Conservation (phyloP, 2,888 invertebrate species). For the Ecliptopera silaceata region DNA sequence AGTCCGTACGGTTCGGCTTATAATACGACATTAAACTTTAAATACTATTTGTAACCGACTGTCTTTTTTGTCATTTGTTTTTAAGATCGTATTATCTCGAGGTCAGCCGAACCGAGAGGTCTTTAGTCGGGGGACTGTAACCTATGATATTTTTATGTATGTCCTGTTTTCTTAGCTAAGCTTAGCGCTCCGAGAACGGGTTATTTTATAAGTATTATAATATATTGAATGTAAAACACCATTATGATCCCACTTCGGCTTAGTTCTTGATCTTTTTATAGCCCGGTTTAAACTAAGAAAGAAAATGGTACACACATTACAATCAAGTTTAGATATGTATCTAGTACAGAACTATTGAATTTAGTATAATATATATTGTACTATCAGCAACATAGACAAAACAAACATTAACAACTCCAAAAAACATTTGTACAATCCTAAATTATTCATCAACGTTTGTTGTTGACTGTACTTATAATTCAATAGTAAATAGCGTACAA, state of each 20-base stretch:
- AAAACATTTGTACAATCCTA: background rate
- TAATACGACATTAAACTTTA: background rate
- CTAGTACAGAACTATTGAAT: too few species aligned
- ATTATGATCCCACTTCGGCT: constrained; percentile 43
- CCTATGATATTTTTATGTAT: constrained; percentile 65
- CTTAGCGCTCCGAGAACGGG: constrained; percentile 79
- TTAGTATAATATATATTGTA: too few species aligned
- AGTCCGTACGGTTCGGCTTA: background rate
- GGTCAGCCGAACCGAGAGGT: constrained; percentile 3
- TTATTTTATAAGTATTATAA: constrained; percentile 47
- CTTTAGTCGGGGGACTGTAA: constrained; percentile 46
- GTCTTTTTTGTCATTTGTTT: constrained; percentile 1
- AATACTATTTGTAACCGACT: background rate
- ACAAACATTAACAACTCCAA: background rate
- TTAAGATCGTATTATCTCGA: background rate
- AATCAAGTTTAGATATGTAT: too few species aligned
- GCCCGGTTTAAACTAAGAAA: background rate
- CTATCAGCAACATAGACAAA: too few species aligned
- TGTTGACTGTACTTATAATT: too few species aligned
- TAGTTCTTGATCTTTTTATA: constrained; percentile 37
- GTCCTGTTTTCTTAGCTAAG: constrained; percentile 76
- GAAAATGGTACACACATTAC: too few species aligned
- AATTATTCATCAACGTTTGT: too few species aligned
- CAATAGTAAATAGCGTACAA: too few species aligned
- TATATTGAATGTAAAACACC: constrained; percentile 46